Evolutionary conservation across 2,888 invertebrate genomes (phyloP).

Genomic region (Ennomos quercinarius): DNA sequence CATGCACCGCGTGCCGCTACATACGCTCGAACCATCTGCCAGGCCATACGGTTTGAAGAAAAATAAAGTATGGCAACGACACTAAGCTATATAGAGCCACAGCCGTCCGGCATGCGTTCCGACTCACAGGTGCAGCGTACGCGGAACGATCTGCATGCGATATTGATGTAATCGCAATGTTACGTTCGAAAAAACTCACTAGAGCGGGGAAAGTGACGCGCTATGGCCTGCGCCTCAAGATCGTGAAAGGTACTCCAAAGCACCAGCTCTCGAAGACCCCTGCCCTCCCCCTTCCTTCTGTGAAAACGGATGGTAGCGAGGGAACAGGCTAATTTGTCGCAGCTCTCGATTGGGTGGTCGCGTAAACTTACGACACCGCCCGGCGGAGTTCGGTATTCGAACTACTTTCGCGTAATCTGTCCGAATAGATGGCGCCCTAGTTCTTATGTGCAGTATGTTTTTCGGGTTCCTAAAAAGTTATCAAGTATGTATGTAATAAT

Average conservation of each 20-base stretch:
- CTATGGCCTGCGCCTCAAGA: conserved; percentile 70
- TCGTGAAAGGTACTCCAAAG: conserved; percentile 82
- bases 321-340: conserved; percentile 58
- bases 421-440: conserved; percentile 71
- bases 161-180: conserved; percentile 81
- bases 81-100: conserved; percentile 28
- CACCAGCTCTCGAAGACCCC: conserved; percentile 63
- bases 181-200: conserved; percentile 82
- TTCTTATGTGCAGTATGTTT: conserved; percentile 46
- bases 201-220: conserved; percentile 82
- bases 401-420: conserved; percentile 83
- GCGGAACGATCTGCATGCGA: conserved; percentile 76
- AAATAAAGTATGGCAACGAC: conserved; percentile 43
- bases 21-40: conserved; percentile 22
- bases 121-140: conserved; percentile 67
- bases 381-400: conserved; percentile 76
- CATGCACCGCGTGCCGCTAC: conserved; percentile 24
- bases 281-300: conserved; percentile 50
- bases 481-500: background rate
- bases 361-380: conserved; percentile 75
- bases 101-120: conserved; percentile 48
- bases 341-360: conserved; percentile 62
- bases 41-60: conserved; percentile 24
- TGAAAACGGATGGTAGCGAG: conserved; percentile 40
- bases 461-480: conserved; percentile 2